Conservation (phyloP, 2,797 vertebrate genomes). For the Acropternis orthonyx region DNA sequence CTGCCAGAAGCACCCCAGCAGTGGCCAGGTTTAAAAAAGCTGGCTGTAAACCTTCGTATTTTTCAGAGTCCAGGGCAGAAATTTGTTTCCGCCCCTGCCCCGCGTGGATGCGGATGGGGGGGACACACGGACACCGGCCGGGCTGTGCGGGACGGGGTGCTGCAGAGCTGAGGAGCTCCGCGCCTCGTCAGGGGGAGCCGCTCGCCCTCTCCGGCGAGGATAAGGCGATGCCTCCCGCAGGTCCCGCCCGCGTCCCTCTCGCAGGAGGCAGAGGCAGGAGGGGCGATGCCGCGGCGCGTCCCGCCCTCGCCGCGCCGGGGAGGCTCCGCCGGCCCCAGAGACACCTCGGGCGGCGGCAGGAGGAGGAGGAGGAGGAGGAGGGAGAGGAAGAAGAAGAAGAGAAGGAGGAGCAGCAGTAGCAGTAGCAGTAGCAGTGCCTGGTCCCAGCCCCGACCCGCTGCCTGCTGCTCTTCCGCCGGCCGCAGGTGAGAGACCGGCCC, state of each 20-base stretch:
- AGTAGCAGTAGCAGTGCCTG: not conserved
- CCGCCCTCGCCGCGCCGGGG: not conserved
- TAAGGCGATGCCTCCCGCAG: too few species aligned
- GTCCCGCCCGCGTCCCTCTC: not conserved
- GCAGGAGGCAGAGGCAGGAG: not conserved
- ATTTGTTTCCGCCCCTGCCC: not conserved
- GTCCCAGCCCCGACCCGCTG: not conserved
- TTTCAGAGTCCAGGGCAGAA: not conserved
- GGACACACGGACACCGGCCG: fast-evolving
- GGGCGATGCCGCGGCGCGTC: not conserved
- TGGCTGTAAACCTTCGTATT: fast-evolving
- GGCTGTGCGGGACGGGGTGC: not conserved
- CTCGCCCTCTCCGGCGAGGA: not conserved
- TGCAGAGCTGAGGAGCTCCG: not conserved
- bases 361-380: not conserved
- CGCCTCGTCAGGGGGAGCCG: not conserved
- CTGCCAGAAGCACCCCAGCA: fast-evolving
- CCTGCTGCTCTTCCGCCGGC: not conserved
- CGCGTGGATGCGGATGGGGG: fast-evolving
- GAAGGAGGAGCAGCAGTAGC: not conserved
- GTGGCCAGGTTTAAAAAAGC: fast-evolving
- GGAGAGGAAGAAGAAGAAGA: not conserved
- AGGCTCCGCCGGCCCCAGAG: not conserved
- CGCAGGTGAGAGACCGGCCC: not conserved
- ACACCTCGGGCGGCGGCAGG: not conserved